A percentile compares a stretch with the other conserved stretches of the same genome.
These are phyloP conservation scores for Heliconius ismenius DNA, from an alignment of 2,888 invertebrate genomes.

Conservation along the genomic window DNA sequence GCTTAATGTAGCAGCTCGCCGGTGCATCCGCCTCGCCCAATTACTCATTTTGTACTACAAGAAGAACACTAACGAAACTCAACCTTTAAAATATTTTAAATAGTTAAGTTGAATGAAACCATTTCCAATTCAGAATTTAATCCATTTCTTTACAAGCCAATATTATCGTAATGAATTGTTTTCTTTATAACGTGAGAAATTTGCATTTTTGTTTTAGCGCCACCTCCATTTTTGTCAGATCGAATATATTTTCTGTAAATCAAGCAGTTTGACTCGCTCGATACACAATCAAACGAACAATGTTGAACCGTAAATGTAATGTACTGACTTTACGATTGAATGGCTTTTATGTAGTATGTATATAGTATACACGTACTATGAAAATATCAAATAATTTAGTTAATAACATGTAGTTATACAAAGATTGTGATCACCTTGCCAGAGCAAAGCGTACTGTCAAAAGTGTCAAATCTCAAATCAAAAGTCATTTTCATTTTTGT, in stretches of 20 bases:
- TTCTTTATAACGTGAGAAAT: conserved; percentile 20
- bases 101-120: conserved; percentile 29
- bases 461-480: conserved; percentile 3
- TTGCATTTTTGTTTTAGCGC: conserved; percentile 41
- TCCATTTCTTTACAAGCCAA: conserved; percentile 29
- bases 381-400: conserved; percentile 12
- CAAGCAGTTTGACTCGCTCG: conserved; percentile 32
- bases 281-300: conserved; percentile 38
- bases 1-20: conserved; percentile 93
- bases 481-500: conserved; percentile 1
- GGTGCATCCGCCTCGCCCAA: conserved; percentile 95
- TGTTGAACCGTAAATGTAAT: conserved; percentile 20
- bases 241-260: conserved; percentile 33
- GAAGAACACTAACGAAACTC: conserved; percentile 43
- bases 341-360: conserved; percentile 8
- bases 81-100: conserved; percentile 27
- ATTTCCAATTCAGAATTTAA: conserved; percentile 27
- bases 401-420: conserved; percentile 4
- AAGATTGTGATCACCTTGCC: conserved; percentile 14
- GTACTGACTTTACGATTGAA: conserved; percentile 12
- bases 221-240: conserved; percentile 44
- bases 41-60: conserved; percentile 86
- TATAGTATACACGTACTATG: conserved; percentile 10
- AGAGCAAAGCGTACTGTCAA: conserved; percentile 6
- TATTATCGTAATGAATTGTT: conserved; percentile 22